Base-by-base conservation (phyloP, 2,888 invertebrate genomes). In the Leptinotarsa rubiginosa region DNA sequence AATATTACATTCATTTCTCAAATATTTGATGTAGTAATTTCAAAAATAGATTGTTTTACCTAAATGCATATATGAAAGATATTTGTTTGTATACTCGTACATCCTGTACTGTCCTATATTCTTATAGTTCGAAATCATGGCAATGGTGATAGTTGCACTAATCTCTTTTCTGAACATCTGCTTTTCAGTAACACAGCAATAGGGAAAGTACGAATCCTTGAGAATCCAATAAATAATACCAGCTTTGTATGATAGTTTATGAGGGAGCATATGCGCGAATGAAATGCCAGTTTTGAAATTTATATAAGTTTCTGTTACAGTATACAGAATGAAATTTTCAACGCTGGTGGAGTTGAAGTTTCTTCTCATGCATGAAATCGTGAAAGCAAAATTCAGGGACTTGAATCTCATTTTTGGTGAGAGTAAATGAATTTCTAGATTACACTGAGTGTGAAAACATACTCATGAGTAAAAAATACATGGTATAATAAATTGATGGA, bases 171-270 rank as follows among this genome's bases (percentile, higher is more conserved):
- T 5, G 5, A 62, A 2, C 62, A 62, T 62, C 62, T 62, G 7
- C 2, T n/a, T 16, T 18, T 22, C 10, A 12, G 16, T n/a, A 62
- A 31, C 31, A 16, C 15, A 2, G 31, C 31, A 16, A 62, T 4
- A 31, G 59, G 13, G 4, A 22, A 31, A 25, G 31, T 25, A 16
- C 59, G 25, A 62, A 25, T 16, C 59, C n/a, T 31, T 5, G 59
- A 62, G 59, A n/a, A 62, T 25, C 16, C 59, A 62, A 25, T 62
- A 62, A 62, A 62, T 62, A 62, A 62, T 22, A 31, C 7, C 13
- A 62, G 25, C 22, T 62, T 31, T 31, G n/a, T 62, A 16, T 62
- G 25, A 31, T 62, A 31, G 59, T 62, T 31, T 18, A 31, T 31
- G 59, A 31, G 31, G 16, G 54, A 62, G 59, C 31, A 62, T 25